Evolutionary conservation across 2,113 vertebrate species (phyloP), one percentile per base, ranked within the genome.

Genomic region (Microcebus griseorufus): DNA sequence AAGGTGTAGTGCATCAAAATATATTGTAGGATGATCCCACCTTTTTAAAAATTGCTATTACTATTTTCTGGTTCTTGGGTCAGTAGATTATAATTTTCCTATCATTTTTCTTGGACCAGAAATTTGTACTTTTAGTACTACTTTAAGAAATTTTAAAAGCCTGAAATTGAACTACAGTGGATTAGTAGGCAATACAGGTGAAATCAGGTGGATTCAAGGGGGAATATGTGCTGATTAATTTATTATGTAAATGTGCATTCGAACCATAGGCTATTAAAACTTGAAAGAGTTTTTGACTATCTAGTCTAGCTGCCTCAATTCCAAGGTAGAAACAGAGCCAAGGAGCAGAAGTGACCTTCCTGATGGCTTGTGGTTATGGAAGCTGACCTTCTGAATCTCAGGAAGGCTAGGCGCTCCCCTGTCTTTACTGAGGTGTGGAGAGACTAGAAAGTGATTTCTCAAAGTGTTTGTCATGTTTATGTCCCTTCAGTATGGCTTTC

Each of bases 1-100:
- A 92, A 22, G 39, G 13, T 81, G 6, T 70, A 14, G 25, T 60
- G 3, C 29, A 48, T 80, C 75, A 90, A 83, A 89, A 69, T 93
- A 69, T 73, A 25, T 90, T 92, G n/a, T 84, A 65, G 18, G 45
- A 53, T 70, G 53, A 53, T 32, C 55, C 9, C 75, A 67, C 17
- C 69, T 64, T 92, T 92, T 95, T 92, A 79, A 94, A 96, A 69
- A 53, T 88, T 55, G 29, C 13, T 90, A n/a, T 92, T 53, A 67
- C 23, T 82, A 23, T 73, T 78, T 93, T 67, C 8, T 92, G 42
- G 17, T 75, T 91, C 37, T 67, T 48, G 6, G 32, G 9, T 69
- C 69, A 75, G 45, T 79, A 67, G 45, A 55, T 79, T 32, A 32
- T 70, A 73, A 60, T 85, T 91, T 96, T 76, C 25, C 72, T 69